These are phyloP conservation scores for Tupaia chinensis DNA, from an alignment of 2,113 vertebrate species.

Conservation along the genomic window DNA sequence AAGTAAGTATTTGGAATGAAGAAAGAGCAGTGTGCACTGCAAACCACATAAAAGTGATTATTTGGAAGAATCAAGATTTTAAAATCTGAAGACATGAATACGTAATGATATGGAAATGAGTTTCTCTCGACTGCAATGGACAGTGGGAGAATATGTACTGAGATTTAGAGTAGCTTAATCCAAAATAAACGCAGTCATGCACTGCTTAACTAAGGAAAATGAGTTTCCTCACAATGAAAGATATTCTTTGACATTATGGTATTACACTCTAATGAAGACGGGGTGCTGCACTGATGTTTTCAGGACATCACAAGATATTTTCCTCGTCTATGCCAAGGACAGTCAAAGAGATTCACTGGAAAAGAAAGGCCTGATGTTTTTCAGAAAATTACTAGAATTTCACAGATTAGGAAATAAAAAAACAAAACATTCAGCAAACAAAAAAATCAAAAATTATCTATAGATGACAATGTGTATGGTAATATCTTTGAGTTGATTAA, in stretches of 20 bases:
- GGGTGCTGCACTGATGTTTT: not conserved
- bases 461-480: no score
- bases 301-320: not conserved
- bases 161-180: not conserved
- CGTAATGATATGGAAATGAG: slow-evolving; percentile 27
- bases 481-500: no score
- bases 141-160: not conserved
- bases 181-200: not conserved
- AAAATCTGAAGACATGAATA: slow-evolving; percentile 20
- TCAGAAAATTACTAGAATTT: no score
- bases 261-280: not conserved
- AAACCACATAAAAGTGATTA: slow-evolving; percentile 21
- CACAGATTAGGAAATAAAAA: no score
- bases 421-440: no score
- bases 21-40: not conserved
- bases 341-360: not conserved
- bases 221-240: slow-evolving; percentile 46
- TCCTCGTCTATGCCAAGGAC: not conserved
- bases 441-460: no score
- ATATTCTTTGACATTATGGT: not conserved
- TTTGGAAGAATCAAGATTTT: slow-evolving; percentile 64
- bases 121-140: not conserved
- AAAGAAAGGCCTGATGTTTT: not conserved
- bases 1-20: slow-evolving; percentile 42
- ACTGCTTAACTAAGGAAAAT: slow-evolving; percentile 45